phyloP scores from a whole-genome alignment of 2,113 vertebrate species.

The Pachycephala philippinensis region DNA sequence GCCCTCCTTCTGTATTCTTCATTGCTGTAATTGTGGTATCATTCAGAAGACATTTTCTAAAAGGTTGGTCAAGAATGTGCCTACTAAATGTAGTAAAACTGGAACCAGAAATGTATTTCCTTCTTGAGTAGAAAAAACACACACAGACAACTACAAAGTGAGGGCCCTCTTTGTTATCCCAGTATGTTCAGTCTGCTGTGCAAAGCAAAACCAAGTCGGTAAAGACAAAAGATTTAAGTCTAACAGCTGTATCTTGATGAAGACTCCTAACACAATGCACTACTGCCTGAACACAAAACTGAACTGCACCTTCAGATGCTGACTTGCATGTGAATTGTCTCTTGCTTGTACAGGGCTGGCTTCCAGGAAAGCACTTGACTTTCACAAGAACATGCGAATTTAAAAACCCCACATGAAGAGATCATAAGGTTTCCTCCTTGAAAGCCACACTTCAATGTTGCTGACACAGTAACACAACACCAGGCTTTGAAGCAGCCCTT shows the following conservation, averaged over 20 bases:
- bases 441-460: not conserved
- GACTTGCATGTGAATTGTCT: not conserved
- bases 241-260: not conserved
- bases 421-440: not conserved
- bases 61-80: not conserved
- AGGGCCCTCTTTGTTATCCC: not conserved
- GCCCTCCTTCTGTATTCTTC: not conserved
- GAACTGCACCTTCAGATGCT: not conserved
- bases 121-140: not conserved
- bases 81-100: not conserved
- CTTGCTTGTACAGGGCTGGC: not conserved
- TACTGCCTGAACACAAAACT: not conserved
- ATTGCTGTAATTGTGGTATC: not conserved
- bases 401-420: accelerated
- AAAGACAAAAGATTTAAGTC: not conserved
- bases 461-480: not conserved
- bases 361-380: not conserved
- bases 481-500: not conserved
- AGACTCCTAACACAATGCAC: not conserved
- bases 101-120: not conserved
- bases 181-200: not conserved
- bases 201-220: not conserved
- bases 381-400: not conserved
- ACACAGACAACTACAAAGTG: not conserved
- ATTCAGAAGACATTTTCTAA: not conserved